These are phyloP conservation scores for Popillia japonica DNA, from an alignment of 1,140 invertebrate species.

Conservation along the genomic window DNA sequence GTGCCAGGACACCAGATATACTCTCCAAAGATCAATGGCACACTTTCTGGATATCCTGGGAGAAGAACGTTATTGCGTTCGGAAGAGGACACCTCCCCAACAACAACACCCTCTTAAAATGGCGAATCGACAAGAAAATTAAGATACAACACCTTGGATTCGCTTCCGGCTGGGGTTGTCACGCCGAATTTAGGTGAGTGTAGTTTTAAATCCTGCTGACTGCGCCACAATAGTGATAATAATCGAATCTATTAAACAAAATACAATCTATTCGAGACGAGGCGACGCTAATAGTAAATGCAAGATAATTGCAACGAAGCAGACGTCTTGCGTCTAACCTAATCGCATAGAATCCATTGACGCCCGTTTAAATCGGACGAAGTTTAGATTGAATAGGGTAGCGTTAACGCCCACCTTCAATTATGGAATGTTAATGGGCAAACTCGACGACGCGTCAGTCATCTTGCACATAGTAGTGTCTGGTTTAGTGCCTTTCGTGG, in stretches of 20 bases:
- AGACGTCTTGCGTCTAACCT: neutral
- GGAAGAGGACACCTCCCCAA: slow-evolving; percentile 64
- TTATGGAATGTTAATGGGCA: neutral
- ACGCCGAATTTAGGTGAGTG: slow-evolving; percentile 69
- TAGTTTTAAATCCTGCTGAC: neutral
- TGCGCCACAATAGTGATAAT: too few relatives aligned
- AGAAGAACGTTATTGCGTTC: slow-evolving; percentile 64
- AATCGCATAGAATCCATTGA: neutral
- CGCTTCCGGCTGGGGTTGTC: slow-evolving; percentile 67
- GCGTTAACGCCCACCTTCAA: neutral
- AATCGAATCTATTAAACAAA: neutral
- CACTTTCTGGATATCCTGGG: slow-evolving; percentile 72
- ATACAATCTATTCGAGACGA: neutral
- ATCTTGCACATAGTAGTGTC: neutral
- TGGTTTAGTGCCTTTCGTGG: neutral
- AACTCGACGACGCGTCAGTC: neutral
- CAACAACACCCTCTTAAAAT: slow-evolving; percentile 63
- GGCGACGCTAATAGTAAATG: too few relatives aligned
- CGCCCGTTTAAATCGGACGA: neutral
- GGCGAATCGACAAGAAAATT: slow-evolving; percentile 66
- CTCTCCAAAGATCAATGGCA: slow-evolving; percentile 62
- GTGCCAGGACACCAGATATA: slow-evolving; percentile 64
- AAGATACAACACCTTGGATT: slow-evolving; percentile 69
- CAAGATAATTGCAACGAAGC: too few relatives aligned
- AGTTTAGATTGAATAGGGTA: neutral